phyloP scores from a whole-genome alignment of 2,888 invertebrate genomes.

The Notodonta dromedarius region DNA sequence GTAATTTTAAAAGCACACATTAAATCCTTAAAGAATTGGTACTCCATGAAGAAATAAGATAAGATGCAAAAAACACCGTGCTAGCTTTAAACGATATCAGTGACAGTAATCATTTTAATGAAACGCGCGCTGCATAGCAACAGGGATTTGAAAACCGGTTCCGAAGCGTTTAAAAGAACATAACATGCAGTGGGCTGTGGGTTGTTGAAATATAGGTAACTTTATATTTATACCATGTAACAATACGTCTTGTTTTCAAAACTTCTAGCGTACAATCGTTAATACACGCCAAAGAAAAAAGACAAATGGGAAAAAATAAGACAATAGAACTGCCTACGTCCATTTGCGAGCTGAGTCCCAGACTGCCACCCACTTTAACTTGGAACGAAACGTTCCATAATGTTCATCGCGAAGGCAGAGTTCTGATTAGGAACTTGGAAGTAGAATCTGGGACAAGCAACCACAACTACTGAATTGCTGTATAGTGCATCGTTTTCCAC shows the following conservation, averaged over 20 bases:
- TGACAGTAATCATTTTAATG: background rate
- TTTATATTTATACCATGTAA: slow-evolving; percentile 14
- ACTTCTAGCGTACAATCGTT: slow-evolving; percentile 12
- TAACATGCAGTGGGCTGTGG: slow-evolving; percentile 1
- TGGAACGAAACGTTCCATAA: slow-evolving; percentile 27
- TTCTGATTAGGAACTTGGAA: slow-evolving; percentile 31
- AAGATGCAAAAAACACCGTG: background rate
- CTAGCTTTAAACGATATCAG: background rate
- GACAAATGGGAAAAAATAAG: slow-evolving; percentile 25
- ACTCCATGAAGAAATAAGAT: background rate
- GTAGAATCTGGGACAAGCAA: slow-evolving; percentile 25
- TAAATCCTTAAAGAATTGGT: background rate
- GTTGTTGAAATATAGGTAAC: background rate
- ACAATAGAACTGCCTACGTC: slow-evolving; percentile 42
- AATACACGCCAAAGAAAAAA: slow-evolving; percentile 19
- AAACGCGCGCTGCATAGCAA: background rate
- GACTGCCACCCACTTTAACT: slow-evolving; percentile 27
- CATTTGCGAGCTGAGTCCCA: slow-evolving; percentile 16
- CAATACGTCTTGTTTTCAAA: slow-evolving; percentile 22
- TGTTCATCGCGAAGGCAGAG: slow-evolving; percentile 22
- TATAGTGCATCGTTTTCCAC: slow-evolving; percentile 6
- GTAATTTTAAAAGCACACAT: background rate
- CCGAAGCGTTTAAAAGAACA: background rate
- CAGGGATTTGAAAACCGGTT: slow-evolving; percentile 1
- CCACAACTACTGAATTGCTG: slow-evolving; percentile 28